phyloP scores from a whole-genome alignment of 1,140 invertebrate species.

The Panonychus citri region DNA sequence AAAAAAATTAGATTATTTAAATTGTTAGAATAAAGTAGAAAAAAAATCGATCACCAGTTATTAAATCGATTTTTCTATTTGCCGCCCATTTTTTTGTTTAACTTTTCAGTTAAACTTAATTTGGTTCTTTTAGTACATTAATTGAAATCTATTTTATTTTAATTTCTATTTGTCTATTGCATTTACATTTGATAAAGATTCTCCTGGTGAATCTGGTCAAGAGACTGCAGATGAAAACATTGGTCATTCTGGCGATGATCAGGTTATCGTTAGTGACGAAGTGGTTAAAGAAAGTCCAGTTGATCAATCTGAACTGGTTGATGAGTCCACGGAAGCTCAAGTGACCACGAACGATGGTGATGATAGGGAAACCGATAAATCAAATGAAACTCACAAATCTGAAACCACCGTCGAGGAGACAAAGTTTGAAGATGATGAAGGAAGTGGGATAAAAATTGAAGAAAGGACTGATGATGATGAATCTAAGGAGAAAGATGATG shows the following conservation, averaged over 20 bases:
- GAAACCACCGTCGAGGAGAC: background rate
- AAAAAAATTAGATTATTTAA: too few relatives aligned
- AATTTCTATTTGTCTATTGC: too few relatives aligned
- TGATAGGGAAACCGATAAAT: background rate
- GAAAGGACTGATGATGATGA: background rate
- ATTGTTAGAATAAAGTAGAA: too few relatives aligned
- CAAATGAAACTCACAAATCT: background rate
- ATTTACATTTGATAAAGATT: too few relatives aligned
- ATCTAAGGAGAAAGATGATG: background rate
- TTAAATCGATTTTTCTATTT: too few relatives aligned
- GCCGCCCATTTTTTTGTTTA: too few relatives aligned
- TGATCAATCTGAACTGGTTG: background rate
- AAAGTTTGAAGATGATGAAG: background rate
- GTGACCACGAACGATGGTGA: too few relatives aligned
- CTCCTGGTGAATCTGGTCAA: too few relatives aligned
- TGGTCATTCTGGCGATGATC: background rate
- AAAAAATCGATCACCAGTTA: too few relatives aligned
- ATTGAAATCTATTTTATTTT: too few relatives aligned
- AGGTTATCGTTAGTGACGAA: background rate
- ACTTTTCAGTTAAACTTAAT: too few relatives aligned
- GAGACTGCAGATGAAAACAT: background rate
- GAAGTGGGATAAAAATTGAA: background rate
- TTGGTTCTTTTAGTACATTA: too few relatives aligned
- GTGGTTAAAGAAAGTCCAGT: background rate
- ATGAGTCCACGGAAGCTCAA: background rate